These are phyloP conservation scores for Macrotrachela quadricornifera DNA, from an alignment of 1,140 invertebrate species.

Conservation along the genomic window DNA sequence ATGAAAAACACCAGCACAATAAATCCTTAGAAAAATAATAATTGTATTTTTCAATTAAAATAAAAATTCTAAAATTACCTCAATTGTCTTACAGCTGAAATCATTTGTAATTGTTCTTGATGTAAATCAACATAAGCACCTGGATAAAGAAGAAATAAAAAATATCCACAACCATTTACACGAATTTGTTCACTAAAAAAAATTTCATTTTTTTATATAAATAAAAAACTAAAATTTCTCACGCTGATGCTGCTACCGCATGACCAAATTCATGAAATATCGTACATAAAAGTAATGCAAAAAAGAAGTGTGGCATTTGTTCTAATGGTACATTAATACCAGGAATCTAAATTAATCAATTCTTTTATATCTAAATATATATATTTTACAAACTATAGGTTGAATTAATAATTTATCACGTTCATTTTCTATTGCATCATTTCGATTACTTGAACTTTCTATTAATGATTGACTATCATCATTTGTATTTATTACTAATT, in stretches of 20 bases:
- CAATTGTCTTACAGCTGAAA: not conserved
- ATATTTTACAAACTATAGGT: no score
- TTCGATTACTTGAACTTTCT: no score
- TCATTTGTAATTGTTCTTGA: slow-evolving; percentile 21
- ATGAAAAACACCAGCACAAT: slow-evolving; percentile 85
- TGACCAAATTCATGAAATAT: slow-evolving; percentile 76
- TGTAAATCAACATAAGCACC: slow-evolving; percentile 35
- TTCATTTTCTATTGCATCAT: no score
- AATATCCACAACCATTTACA: slow-evolving; percentile 35
- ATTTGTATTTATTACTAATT: no score
- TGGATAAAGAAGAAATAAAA: slow-evolving; percentile 32
- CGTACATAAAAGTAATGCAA: slow-evolving; percentile 55
- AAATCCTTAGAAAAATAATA: slow-evolving; percentile 35
- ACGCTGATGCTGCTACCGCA: slow-evolving; percentile 53
- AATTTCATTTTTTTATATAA: not conserved
- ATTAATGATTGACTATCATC: no score
- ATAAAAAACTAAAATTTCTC: not conserved
- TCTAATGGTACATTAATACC: slow-evolving; percentile 66
- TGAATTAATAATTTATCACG: no score
- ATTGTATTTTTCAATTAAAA: not conserved
- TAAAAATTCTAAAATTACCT: not conserved
- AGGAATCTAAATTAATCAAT: slow-evolving; percentile 33
- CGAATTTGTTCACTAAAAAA: slow-evolving; percentile 26
- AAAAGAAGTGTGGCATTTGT: slow-evolving; percentile 63
- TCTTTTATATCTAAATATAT: no score